Evolutionary conservation across 2,888 invertebrate genomes (phyloP).

Genomic region (Allacma fusca): DNA sequence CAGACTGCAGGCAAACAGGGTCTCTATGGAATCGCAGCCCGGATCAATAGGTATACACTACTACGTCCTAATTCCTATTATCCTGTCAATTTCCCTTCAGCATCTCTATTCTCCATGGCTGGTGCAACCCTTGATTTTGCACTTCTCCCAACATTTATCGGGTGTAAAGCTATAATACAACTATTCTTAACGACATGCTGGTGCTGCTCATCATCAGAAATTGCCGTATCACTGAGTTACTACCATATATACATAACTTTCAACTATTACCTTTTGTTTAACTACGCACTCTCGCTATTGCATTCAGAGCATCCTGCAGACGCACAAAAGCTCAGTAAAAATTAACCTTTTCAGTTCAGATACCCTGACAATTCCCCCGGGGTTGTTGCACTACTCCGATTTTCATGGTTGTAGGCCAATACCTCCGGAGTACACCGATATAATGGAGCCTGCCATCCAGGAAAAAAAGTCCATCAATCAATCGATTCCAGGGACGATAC

Average conservation of each 20-base stretch:
- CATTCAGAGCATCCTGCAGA: background rate
- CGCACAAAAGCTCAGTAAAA: background rate
- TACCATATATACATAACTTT: background rate
- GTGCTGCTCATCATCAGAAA: background rate
- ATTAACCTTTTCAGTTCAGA: background rate
- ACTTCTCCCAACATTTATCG: constrained; percentile 6
- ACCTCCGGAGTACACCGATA: too few relatives aligned
- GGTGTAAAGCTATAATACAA: background rate
- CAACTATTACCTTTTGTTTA: background rate
- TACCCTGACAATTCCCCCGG: background rate
- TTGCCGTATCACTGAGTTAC: background rate
- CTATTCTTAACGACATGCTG: background rate
- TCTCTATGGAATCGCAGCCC: constrained; percentile 70
- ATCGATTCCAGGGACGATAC: background rate
- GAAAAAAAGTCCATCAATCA: background rate
- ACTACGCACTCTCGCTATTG: background rate
- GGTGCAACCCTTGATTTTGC: background rate
- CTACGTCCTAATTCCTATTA: constrained; percentile 25
- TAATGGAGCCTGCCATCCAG: background rate
- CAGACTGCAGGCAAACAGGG: constrained; percentile 68
- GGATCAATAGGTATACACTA: constrained; percentile 69
- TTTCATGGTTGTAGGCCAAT: too few relatives aligned
- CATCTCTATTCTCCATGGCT: background rate
- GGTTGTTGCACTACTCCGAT: background rate
- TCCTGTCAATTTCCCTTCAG: constrained; percentile 17